Percentiles rank a stretch among this genome's conserved stretches.
phyloP scores from a whole-genome alignment of 1,140 invertebrate species.

The Drosophila nikananu region DNA sequence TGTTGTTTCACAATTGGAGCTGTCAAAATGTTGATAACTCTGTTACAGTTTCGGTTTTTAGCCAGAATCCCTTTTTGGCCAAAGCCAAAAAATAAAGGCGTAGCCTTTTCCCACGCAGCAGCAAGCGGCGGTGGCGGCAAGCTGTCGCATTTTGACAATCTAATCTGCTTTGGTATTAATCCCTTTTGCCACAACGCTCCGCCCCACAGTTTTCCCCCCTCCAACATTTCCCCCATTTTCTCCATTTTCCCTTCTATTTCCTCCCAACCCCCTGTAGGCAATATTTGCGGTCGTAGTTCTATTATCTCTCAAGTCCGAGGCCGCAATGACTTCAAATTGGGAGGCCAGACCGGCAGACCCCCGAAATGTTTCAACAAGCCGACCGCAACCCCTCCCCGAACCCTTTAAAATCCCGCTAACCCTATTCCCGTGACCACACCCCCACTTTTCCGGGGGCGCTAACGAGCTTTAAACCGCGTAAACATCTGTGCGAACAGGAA shows the following conservation, averaged over 20 bases:
- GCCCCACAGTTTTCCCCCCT: constrained; percentile 12
- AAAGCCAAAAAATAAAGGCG: constrained; percentile 19
- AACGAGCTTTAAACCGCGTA: constrained; percentile 72
- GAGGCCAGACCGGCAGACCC: constrained; percentile 21
- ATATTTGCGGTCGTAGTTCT: constrained; percentile 72
- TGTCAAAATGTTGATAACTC: constrained; percentile 60
- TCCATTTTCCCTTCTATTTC: not conserved
- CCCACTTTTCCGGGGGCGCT: constrained; percentile 30
- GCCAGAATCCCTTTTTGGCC: not conserved
- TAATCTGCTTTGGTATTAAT: constrained; percentile 76
- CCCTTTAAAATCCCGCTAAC: not conserved
- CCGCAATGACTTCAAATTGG: constrained; percentile 61
- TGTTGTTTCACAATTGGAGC: constrained; percentile 52
- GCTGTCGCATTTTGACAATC: constrained; percentile 76
- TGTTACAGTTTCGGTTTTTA: constrained; percentile 45
- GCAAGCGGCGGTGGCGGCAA: constrained; percentile 19
- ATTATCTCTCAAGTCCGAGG: constrained; percentile 68
- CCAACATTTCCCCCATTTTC: no score
- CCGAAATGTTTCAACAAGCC: constrained; percentile 57
- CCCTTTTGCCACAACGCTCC: constrained; percentile 59
- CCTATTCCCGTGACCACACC: constrained; percentile 18
- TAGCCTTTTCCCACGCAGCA: constrained; percentile 32
- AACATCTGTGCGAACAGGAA: constrained; percentile 71
- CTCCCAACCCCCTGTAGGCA: constrained; percentile 37
- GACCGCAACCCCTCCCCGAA: constrained; percentile 34